Conservation (phyloP, 1,140 invertebrate species). For the Semibalanus balanoides region DNA sequence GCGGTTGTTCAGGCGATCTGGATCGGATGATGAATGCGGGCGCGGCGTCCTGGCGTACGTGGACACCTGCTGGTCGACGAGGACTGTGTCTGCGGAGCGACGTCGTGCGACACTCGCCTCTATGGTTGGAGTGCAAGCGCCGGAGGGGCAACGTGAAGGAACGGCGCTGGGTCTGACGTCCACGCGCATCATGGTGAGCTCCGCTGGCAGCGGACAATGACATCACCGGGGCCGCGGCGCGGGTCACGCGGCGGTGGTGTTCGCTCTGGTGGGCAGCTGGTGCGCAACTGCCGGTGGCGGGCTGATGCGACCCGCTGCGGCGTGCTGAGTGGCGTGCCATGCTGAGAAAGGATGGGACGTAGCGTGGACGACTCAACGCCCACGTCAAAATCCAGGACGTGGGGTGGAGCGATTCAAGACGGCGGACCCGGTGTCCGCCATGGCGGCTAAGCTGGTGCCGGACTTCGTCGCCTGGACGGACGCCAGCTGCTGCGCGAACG, state of each 20-base stretch:
- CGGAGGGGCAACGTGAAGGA: no score
- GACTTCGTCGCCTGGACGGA: not conserved
- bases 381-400: not conserved
- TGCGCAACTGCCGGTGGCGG: slow-evolving; percentile 8
- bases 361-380: not conserved
- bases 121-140: slow-evolving; percentile 2
- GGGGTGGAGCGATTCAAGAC: not conserved
- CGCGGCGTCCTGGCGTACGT: slow-evolving; percentile 2
- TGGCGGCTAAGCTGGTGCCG: not conserved
- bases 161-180: not conserved
- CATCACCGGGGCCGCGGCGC: not conserved
- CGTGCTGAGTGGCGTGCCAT: slow-evolving; percentile 7
- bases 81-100: not conserved
- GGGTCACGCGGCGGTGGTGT: not conserved
- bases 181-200: not conserved
- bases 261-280: slow-evolving; percentile 1
- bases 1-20: slow-evolving; percentile 1
- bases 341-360: slow-evolving; percentile 4
- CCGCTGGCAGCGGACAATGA: slow-evolving; percentile 3
- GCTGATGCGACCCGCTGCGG: slow-evolving; percentile 8
- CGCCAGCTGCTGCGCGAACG: not conserved
- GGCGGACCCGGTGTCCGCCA: not conserved
- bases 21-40: not conserved
- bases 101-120: not conserved
- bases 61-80: slow-evolving; percentile 8